phyloP scores from a whole-genome alignment of 2,888 invertebrate genomes.

The Chrysomela aeneicollis region DNA sequence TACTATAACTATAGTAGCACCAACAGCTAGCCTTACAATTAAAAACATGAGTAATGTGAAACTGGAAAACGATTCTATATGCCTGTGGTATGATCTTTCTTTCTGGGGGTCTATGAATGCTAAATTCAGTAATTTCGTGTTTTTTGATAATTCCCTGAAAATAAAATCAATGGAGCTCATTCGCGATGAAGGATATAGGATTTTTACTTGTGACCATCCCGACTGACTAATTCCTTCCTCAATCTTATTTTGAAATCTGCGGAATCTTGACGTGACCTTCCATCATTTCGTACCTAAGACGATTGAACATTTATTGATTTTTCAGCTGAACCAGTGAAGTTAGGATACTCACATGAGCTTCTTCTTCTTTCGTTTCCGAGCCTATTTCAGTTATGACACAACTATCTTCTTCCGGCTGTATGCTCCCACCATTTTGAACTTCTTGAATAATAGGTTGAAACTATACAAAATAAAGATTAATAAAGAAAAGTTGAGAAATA shows the following conservation, averaged over 20 bases:
- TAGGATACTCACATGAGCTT: slow-evolving; percentile 53
- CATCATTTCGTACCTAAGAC: slow-evolving; percentile 57
- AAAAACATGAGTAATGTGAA: slow-evolving; percentile 71
- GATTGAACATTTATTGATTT: slow-evolving; percentile 9
- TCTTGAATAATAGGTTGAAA: slow-evolving; percentile 58
- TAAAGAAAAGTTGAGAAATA: too few relatives aligned
- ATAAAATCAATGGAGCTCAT: slow-evolving; percentile 12
- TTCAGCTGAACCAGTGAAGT: slow-evolving; percentile 14
- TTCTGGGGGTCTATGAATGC: slow-evolving; percentile 72
- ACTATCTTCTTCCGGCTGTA: slow-evolving; percentile 61
- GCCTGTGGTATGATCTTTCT: slow-evolving; percentile 72
- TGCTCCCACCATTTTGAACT: slow-evolving; percentile 61
- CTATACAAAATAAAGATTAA: too few relatives aligned
- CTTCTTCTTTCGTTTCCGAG: slow-evolving; percentile 59
- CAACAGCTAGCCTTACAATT: slow-evolving; percentile 67
- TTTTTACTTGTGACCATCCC: slow-evolving; percentile 80
- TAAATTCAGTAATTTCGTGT: slow-evolving; percentile 71
- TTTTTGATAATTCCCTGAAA: slow-evolving; percentile 70
- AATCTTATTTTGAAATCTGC: slow-evolving; percentile 83
- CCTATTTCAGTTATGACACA: slow-evolving; percentile 60
- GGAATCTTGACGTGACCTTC: slow-evolving; percentile 71
- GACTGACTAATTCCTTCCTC: slow-evolving; percentile 82
- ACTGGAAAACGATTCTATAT: slow-evolving; percentile 72
- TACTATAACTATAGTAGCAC: slow-evolving; percentile 65
- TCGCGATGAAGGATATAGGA: background rate